These are phyloP conservation scores for Drosophila kanekoi DNA, from an alignment of 2,888 invertebrate species.

Conservation along the genomic window DNA sequence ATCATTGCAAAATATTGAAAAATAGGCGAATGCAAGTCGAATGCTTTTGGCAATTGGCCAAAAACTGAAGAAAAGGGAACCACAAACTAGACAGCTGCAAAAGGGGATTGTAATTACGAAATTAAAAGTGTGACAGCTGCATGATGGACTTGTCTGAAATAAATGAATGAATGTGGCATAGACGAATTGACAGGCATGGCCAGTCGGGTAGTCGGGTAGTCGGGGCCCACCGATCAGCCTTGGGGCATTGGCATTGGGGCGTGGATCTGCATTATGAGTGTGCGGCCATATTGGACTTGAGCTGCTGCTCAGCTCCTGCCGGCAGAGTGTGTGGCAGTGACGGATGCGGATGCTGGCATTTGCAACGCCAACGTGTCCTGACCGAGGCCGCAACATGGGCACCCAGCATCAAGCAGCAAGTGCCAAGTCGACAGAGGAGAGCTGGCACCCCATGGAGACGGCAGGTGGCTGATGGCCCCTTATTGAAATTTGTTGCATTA, in stretches of 20 bases:
- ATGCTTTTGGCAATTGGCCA: slow-evolving; percentile 59
- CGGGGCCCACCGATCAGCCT: slow-evolving; percentile 50
- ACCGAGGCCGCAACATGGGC: slow-evolving; percentile 66
- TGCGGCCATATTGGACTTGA: slow-evolving; percentile 53
- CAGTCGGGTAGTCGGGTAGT: slow-evolving; percentile 6
- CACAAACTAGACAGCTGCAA: slow-evolving; percentile 28
- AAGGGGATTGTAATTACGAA: slow-evolving; percentile 75
- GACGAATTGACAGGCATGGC: slow-evolving; percentile 60
- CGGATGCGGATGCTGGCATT: slow-evolving; percentile 59
- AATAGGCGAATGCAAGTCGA: slow-evolving; percentile 29
- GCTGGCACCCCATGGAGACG: slow-evolving; percentile 5
- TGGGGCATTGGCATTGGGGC: slow-evolving; percentile 42
- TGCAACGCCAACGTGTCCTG: slow-evolving; percentile 60
- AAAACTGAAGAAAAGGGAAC: slow-evolving; percentile 11
- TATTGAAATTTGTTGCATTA: slow-evolving; percentile 80
- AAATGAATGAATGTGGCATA: slow-evolving; percentile 67
- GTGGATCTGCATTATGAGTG: slow-evolving; percentile 31
- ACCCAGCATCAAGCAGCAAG: slow-evolving; percentile 28
- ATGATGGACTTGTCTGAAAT: slow-evolving; percentile 76
- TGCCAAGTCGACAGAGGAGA: slow-evolving; percentile 16
- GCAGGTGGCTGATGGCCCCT: slow-evolving; percentile 48
- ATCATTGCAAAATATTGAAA: slow-evolving; percentile 71
- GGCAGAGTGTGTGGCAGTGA: slow-evolving; percentile 41
- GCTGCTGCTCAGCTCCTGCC: slow-evolving; percentile 43
- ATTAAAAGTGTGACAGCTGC: slow-evolving; percentile 75